Base-by-base conservation (phyloP, 2,888 invertebrate species). In the Sisyra terminalis region DNA sequence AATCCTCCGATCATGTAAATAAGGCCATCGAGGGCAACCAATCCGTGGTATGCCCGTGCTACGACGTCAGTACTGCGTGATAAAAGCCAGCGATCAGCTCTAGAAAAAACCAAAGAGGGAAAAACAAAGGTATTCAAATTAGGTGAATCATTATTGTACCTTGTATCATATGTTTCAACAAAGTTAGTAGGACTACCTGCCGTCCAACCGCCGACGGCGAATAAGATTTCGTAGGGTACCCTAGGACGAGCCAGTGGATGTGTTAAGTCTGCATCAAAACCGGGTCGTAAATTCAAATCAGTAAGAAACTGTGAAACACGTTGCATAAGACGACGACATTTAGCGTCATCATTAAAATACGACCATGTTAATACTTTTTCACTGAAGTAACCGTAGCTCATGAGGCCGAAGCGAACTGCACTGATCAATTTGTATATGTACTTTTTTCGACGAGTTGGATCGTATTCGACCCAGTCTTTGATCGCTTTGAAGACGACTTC, bases 121-220 rank as follows among this genome's bases (percentile, higher is more conserved):
- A 35, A 2, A 35, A n/a, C 14, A 9, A 3, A 2, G 9, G 14
- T 59, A 52, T 15, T 36, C 36, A 13, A 14, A n/a, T n/a, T 30
- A 24, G 7, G 24, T 7, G 24, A 3, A 24, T 24, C 24, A 24
- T n/a, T 10, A 11, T 11, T 3, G 24, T 66, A 81, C 64, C 84
- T 75, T 31, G 79, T 75, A 53, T 79, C 80, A 57, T 86, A 87
- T 43, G 81, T 82, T 59, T 78, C 79, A 17, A 81, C 72, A 52
- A 81, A 82, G 61, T 76, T 81, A 1, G 85, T 85, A 0, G 85
- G 84, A 48, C 79, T 78, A n/a, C 84, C 84, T n/a, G 79, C 71
- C 56, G 78, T 69, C 88, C 86, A 86, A 1, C 88, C 88, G 3
- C 87, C 87, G 13, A 87, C 75, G 10, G 86, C 82, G 57, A 88